phyloP scores from a whole-genome alignment of 1,140 invertebrate genomes.

The Leptinotarsa undecemlineata region DNA sequence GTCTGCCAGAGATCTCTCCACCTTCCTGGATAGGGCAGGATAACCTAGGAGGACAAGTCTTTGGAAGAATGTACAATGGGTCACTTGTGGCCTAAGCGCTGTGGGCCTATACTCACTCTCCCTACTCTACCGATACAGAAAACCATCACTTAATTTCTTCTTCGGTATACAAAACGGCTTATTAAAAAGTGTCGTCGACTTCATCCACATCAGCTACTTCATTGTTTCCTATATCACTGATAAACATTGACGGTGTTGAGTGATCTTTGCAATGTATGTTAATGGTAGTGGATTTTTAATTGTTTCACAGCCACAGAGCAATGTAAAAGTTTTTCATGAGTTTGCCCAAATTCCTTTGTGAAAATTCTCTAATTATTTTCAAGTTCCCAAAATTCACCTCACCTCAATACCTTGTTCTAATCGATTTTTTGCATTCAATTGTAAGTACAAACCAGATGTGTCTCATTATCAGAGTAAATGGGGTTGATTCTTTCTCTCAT shows the following conservation, averaged over 20 bases:
- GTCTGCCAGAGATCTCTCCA: no score
- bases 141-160: no score
- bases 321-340: neutral
- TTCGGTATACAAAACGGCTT: no score
- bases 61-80: no score
- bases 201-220: neutral
- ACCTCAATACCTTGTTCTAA: constrained; percentile 9
- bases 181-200: neutral
- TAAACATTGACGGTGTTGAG: neutral
- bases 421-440: neutral
- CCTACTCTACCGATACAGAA: no score
- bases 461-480: constrained; percentile 12
- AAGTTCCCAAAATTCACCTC: neutral
- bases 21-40: no score
- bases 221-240: neutral
- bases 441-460: constrained; percentile 7
- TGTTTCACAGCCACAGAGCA: neutral
- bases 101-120: no score
- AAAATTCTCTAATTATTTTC: neutral
- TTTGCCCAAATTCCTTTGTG: neutral
- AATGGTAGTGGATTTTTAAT: neutral
- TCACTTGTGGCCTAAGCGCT: no score
- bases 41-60: no score
- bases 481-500: neutral
- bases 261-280: neutral